phyloP scores from a whole-genome alignment of 2,797 vertebrate genomes.

The Eidolon dupreanum region DNA sequence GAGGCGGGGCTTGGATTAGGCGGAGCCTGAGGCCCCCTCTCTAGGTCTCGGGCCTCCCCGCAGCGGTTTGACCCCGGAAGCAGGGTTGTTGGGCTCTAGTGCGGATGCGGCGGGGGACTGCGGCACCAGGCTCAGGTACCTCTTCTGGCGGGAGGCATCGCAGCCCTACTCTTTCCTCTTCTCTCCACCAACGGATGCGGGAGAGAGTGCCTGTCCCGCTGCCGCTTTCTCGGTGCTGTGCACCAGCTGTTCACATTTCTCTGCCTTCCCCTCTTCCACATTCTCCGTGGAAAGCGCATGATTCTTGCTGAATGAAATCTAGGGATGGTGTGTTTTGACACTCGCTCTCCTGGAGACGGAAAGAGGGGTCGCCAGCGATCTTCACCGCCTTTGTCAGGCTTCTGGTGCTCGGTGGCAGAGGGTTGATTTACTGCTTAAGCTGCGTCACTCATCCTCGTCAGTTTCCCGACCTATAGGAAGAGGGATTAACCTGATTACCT shows the following conservation, averaged over 20 bases:
- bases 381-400: background rate
- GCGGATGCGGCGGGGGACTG: background rate
- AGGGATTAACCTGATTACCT: accelerated
- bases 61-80: constrained; percentile 61
- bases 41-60: accelerated
- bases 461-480: background rate
- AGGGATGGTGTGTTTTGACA: background rate
- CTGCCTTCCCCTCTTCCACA: background rate
- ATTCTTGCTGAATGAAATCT: background rate
- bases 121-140: constrained; percentile 59
- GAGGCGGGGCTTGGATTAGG: background rate
- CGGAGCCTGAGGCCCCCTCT: background rate
- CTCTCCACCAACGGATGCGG: background rate
- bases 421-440: background rate
- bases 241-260: background rate
- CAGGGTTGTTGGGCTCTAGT: background rate
- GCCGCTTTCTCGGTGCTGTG: background rate
- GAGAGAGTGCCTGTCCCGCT: background rate
- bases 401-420: background rate
- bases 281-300: background rate
- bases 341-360: background rate
- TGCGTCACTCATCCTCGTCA: background rate
- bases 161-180: background rate
- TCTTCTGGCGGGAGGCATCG: background rate
- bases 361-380: background rate